A percentile compares a stretch with the other conserved stretches of the same genome.
Evolutionary conservation across 2,888 invertebrate species (phyloP).

Genomic region (Drosophila meridionalis): DNA sequence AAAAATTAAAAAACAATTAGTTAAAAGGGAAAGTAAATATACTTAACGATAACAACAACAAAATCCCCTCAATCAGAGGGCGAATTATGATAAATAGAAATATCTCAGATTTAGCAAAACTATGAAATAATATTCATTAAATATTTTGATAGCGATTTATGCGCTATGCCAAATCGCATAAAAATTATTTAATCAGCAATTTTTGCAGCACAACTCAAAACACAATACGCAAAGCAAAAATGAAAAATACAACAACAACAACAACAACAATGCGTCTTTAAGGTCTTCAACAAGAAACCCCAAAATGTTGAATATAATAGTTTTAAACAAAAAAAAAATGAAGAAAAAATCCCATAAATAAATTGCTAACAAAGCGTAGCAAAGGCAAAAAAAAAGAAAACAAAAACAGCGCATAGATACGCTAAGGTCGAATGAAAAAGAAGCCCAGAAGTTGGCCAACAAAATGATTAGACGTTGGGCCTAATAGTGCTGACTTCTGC

Average conservation of each 20-base stretch:
- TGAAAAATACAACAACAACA: neutral
- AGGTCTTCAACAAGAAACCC: conserved; percentile 31
- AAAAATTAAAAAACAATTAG: neutral
- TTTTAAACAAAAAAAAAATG: conserved; percentile 12
- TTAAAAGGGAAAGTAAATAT: neutral
- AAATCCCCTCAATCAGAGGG: neutral
- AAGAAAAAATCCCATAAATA: conserved; percentile 24
- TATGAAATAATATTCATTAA: conserved; percentile 24
- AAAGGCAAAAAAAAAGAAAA: conserved; percentile 8
- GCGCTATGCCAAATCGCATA: conserved; percentile 11
- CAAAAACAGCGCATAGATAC: conserved; percentile 13
- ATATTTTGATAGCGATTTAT: conserved; percentile 16
- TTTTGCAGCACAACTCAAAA: conserved; percentile 19
- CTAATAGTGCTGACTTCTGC: neutral
- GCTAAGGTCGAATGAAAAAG: conserved; percentile 8
- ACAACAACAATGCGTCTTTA: conserved; percentile 10
- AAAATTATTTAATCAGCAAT: conserved; percentile 34
- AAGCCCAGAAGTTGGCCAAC: conserved; percentile 25
- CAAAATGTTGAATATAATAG: conserved; percentile 33
- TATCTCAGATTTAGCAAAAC: neutral
- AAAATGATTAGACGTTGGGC: neutral
- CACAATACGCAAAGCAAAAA: conserved; percentile 4
- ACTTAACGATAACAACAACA: neutral
- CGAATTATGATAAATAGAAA: neutral
- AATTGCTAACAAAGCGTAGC: conserved; percentile 38